These are phyloP conservation scores for Tribolium castaneum DNA, from an alignment of 1,140 invertebrate genomes.

Conservation along the genomic window DNA sequence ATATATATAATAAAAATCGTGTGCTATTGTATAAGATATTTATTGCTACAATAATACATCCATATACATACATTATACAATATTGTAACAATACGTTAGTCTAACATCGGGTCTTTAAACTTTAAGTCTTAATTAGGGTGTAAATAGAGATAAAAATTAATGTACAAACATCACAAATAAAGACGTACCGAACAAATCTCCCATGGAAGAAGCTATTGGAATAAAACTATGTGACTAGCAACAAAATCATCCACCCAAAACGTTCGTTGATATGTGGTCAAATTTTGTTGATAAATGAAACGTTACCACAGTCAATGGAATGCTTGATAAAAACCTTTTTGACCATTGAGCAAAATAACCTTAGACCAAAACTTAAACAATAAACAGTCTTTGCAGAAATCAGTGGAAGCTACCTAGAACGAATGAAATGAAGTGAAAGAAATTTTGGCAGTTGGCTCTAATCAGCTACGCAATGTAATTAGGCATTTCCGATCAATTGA, in stretches of 20 bases:
- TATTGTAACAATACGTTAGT: constrained; percentile 43
- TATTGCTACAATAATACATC: constrained; percentile 43
- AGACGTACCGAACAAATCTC: background rate
- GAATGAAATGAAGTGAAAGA: constrained; percentile 13
- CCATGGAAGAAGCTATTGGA: constrained; percentile 23
- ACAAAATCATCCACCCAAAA: constrained; percentile 5
- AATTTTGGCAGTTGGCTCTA: constrained; percentile 19
- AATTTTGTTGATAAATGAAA: constrained; percentile 17
- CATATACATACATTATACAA: constrained; percentile 40
- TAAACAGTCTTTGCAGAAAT: constrained; percentile 15
- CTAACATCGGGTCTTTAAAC: constrained; percentile 31
- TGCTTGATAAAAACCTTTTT: background rate
- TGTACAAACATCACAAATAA: constrained; percentile 42
- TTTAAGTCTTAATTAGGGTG: constrained; percentile 5
- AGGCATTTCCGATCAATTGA: constrained; percentile 22
- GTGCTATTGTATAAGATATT: constrained; percentile 28
- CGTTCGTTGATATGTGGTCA: constrained; percentile 13
- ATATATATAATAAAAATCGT: too few species aligned
- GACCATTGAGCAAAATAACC: constrained; percentile 19
- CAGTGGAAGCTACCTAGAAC: background rate
- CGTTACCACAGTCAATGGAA: constrained; percentile 18
- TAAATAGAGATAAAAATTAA: constrained; percentile 35
- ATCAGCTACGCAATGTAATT: background rate
- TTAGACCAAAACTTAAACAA: constrained; percentile 25
- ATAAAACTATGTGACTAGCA: constrained; percentile 11